A percentile compares a stretch with the other conserved stretches of the same genome.
These are phyloP conservation scores for Mus spicilegus DNA, from an alignment of 2,113 vertebrate species.

Conservation along the genomic window DNA sequence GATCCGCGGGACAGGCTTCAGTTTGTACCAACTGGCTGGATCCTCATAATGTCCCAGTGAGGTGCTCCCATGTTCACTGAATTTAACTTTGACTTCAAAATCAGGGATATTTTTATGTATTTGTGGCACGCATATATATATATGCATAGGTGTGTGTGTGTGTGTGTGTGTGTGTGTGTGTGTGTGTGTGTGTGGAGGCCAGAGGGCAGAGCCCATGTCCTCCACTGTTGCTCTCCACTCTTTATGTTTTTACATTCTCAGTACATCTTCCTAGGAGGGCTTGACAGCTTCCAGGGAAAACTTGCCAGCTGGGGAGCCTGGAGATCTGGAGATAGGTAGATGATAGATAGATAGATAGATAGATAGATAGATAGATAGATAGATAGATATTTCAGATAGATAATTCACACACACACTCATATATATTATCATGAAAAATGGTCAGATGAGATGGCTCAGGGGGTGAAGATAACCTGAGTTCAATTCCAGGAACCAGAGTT, in stretches of 20 bases:
- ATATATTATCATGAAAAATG: too few species aligned
- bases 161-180: too few species aligned
- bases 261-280: neutral
- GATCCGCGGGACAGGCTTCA: neutral
- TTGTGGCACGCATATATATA: neutral
- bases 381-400: too few species aligned
- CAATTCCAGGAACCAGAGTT: too few species aligned
- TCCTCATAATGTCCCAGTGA: neutral
- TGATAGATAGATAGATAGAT: too few species aligned
- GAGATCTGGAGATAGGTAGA: slow-evolving; percentile 37
- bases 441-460: too few species aligned
- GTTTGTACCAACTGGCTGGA: neutral
- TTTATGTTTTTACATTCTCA: neutral
- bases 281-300: slow-evolving; percentile 24
- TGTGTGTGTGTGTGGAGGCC: too few species aligned
- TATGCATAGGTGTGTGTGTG: fast-evolving
- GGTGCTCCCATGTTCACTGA: neutral
- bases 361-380: too few species aligned
- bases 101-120: neutral
- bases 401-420: neutral
- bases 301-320: slow-evolving; percentile 38
- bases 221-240: neutral
- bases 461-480: too few species aligned
- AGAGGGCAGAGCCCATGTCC: neutral
- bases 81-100: neutral